These are phyloP conservation scores for Serrognathus titanus DNA, from an alignment of 2,888 invertebrate genomes.

Conservation along the genomic window DNA sequence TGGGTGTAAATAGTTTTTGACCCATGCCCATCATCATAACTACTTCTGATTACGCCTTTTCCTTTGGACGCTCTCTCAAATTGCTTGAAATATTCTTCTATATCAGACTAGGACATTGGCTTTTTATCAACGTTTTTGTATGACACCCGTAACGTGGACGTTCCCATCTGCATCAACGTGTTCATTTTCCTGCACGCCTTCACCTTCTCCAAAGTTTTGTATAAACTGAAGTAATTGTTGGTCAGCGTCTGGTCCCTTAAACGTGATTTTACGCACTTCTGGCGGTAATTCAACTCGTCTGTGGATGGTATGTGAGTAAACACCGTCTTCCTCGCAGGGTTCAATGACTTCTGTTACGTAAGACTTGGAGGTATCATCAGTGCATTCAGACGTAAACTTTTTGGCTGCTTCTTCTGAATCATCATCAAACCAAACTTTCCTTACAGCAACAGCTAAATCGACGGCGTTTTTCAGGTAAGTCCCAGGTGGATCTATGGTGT, in stretches of 20 bases:
- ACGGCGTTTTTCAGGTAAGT: slow-evolving; percentile 50
- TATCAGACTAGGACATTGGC: slow-evolving; percentile 29
- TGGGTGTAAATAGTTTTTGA: slow-evolving; percentile 40
- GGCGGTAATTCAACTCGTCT: slow-evolving; percentile 53
- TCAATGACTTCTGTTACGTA: slow-evolving; percentile 53
- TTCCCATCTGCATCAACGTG: slow-evolving; percentile 55
- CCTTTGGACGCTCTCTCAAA: slow-evolving; percentile 25
- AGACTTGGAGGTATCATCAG: slow-evolving; percentile 42
- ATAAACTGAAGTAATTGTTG: slow-evolving; percentile 52
- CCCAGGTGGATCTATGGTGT: slow-evolving; percentile 62
- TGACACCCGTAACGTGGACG: slow-evolving; percentile 51
- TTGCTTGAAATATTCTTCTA: slow-evolving; percentile 39
- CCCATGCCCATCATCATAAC: slow-evolving; percentile 34
- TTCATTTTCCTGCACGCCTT: slow-evolving; percentile 52
- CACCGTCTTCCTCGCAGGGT: slow-evolving; percentile 46
- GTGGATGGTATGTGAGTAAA: slow-evolving; percentile 50
- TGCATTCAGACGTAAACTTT: slow-evolving; percentile 37
- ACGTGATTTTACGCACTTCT: slow-evolving; percentile 53
- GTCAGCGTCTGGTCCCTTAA: slow-evolving; percentile 54
- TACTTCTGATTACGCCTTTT: slow-evolving; percentile 33
- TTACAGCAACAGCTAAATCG: slow-evolving; percentile 46
- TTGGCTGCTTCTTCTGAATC: slow-evolving; percentile 34
- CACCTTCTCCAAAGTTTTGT: slow-evolving; percentile 52
- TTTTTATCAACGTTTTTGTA: slow-evolving; percentile 45
- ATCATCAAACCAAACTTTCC: slow-evolving; percentile 52